A percentile compares a stretch with the other conserved stretches of the same genome.
Evolutionary conservation across 2,113 vertebrate genomes (phyloP).

Genomic region (Cyphomyrus discorhynchus): DNA sequence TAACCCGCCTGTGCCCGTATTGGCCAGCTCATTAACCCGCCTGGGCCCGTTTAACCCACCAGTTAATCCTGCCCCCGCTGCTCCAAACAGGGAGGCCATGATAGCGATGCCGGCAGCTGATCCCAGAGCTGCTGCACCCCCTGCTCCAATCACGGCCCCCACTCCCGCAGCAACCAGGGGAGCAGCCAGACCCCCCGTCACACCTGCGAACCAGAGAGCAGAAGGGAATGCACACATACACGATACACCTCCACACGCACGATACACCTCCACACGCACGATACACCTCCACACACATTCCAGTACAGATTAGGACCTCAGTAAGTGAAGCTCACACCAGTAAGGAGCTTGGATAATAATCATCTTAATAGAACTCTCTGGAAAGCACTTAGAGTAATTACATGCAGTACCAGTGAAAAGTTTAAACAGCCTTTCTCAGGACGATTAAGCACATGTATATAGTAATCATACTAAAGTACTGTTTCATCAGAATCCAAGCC

Average conservation of each 20-base stretch:
- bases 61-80: slow-evolving; percentile 86
- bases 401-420: not conserved
- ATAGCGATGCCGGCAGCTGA: slow-evolving; percentile 85
- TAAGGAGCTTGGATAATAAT: not conserved
- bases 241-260: not conserved
- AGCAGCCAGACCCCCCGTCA: slow-evolving; percentile 91
- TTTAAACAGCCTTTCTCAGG: not conserved
- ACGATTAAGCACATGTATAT: not conserved
- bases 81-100: slow-evolving; percentile 89
- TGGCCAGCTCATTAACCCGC: too few relatives aligned
- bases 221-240: not conserved
- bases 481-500: not conserved
- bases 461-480: not conserved
- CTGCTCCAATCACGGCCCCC: slow-evolving; percentile 75
- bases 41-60: slow-evolving; percentile 53
- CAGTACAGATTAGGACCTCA: not conserved
- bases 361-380: not conserved
- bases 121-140: slow-evolving; percentile 83
- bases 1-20: too few relatives aligned
- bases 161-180: slow-evolving; percentile 85
- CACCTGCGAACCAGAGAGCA: slow-evolving; percentile 57
- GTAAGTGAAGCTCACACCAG: not conserved
- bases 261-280: not conserved
- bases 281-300: not conserved
- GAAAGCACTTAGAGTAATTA: not conserved